These are phyloP conservation scores for Salarias fasciatus DNA, from an alignment of 2,797 vertebrate species.

Conservation along the genomic window DNA sequence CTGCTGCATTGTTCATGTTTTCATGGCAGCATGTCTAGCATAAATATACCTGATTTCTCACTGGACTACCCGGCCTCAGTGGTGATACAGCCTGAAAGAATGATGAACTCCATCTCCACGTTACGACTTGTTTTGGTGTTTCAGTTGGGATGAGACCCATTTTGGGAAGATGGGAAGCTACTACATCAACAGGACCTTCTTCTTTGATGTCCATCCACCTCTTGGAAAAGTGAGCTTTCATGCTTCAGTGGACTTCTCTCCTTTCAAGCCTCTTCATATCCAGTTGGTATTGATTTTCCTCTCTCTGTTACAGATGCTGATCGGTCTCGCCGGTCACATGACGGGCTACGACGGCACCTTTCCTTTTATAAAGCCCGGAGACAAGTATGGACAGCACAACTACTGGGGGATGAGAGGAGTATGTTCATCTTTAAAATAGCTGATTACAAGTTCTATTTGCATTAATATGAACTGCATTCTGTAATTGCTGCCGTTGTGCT, in stretches of 20 bases:
- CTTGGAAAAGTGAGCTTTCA: slow-evolving; percentile 90
- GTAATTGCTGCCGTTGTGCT: slow-evolving; percentile 12
- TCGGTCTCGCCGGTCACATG: slow-evolving; percentile 94
- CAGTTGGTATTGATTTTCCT: background rate
- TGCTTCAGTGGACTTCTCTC: background rate
- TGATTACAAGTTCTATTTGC: too few species aligned
- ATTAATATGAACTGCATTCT: too few species aligned
- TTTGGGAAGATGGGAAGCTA: slow-evolving; percentile 99
- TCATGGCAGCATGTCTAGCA: too few species aligned
- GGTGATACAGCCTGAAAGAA: too few species aligned
- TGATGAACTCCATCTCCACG: background rate
- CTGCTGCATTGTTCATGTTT: too few species aligned
- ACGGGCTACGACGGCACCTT: slow-evolving; percentile 96
- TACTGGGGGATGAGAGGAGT: slow-evolving; percentile 98
- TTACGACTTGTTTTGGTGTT: slow-evolving; percentile 22
- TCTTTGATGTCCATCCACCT: slow-evolving; percentile 98
- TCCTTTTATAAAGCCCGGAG: slow-evolving; percentile 94
- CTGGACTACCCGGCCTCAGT: too few species aligned
- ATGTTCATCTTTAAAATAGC: slow-evolving; percentile 49
- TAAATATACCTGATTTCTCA: too few species aligned
- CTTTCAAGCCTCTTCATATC: background rate
- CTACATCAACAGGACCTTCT: slow-evolving; percentile 98
- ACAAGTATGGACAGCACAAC: slow-evolving; percentile 92
- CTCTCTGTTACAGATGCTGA: slow-evolving; percentile 89
- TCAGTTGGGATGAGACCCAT: slow-evolving; percentile 99